Conservation (phyloP, 2,888 invertebrate species). For the Eristalis tenax region DNA sequence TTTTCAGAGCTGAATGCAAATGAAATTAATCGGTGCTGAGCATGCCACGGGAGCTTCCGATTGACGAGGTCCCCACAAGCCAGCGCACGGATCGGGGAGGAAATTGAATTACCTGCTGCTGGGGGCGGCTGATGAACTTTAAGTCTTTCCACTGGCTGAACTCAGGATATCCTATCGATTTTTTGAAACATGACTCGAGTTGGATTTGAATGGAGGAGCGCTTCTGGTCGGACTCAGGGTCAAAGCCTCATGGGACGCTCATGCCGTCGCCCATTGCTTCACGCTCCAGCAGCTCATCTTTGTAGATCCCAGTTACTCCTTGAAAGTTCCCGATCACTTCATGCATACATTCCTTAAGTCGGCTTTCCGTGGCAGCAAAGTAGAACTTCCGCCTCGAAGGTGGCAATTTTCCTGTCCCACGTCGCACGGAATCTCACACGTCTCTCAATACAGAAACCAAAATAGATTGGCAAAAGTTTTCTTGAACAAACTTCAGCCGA, state of each 20-base stretch:
- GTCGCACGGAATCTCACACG: too few relatives aligned
- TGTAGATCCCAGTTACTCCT: neutral
- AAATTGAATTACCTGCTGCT: neutral
- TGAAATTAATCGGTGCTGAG: neutral
- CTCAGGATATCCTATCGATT: neutral
- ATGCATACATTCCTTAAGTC: neutral
- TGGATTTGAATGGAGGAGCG: neutral
- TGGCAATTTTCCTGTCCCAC: too few relatives aligned
- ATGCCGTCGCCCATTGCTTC: too few relatives aligned
- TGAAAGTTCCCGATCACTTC: neutral
- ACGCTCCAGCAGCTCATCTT: neutral
- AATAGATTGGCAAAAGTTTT: neutral
- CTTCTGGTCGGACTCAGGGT: too few relatives aligned
- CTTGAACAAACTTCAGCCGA: neutral
- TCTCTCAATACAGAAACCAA: neutral
- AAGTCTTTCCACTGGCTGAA: neutral
- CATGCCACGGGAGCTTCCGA: neutral
- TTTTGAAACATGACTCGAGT: neutral
- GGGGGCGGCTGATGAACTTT: neutral
- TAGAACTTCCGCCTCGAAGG: too few relatives aligned
- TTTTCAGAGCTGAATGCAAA: neutral
- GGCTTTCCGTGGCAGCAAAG: neutral
- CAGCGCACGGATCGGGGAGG: neutral
- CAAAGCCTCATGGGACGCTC: too few relatives aligned
- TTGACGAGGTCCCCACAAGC: neutral